These are phyloP conservation scores for Deilephila elpenor DNA, from an alignment of 2,888 invertebrate species.

Conservation along the genomic window DNA sequence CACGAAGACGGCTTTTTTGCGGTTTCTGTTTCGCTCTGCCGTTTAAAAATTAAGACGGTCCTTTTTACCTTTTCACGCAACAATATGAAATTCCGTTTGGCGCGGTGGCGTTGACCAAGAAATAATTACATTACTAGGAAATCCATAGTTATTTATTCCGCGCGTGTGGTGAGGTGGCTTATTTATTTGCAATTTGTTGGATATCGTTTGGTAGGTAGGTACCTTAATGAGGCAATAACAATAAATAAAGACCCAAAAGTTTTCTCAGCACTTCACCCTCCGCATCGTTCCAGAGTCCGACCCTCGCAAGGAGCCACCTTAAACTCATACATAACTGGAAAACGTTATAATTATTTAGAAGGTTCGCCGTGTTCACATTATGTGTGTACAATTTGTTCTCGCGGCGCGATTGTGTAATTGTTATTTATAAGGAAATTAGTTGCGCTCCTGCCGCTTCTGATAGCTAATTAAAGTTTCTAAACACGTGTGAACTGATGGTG, in stretches of 20 bases:
- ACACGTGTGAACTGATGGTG: background rate
- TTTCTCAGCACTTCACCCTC: slow-evolving; percentile 76
- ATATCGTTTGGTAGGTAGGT: slow-evolving; percentile 81
- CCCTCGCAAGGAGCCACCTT: slow-evolving; percentile 76
- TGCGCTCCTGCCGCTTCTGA: slow-evolving; percentile 30
- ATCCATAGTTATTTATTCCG: slow-evolving; percentile 66
- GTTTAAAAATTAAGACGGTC: slow-evolving; percentile 20
- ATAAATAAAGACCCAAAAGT: slow-evolving; percentile 85
- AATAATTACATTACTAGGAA: slow-evolving; percentile 60
- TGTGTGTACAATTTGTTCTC: slow-evolving; percentile 55
- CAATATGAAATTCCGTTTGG: background rate
- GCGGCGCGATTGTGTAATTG: slow-evolving; percentile 48
- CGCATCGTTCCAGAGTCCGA: slow-evolving; percentile 56
- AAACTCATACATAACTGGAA: slow-evolving; percentile 72
- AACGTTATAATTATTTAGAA: slow-evolving; percentile 69
- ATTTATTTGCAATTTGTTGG: slow-evolving; percentile 84
- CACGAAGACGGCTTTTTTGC: slow-evolving; percentile 16
- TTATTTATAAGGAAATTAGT: slow-evolving; percentile 45
- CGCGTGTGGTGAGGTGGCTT: slow-evolving; percentile 69
- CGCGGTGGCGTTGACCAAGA: slow-evolving; percentile 23
- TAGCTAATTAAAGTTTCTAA: slow-evolving; percentile 26
- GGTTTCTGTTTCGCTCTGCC: slow-evolving; percentile 16
- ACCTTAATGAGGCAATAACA: slow-evolving; percentile 85
- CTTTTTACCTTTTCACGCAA: slow-evolving; percentile 5
- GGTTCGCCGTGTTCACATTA: slow-evolving; percentile 50